Percentiles rank a stretch among this genome's conserved stretches.
Evolutionary conservation across 2,797 vertebrate genomes (phyloP).

Genomic region (Darevskia mixta): DNA sequence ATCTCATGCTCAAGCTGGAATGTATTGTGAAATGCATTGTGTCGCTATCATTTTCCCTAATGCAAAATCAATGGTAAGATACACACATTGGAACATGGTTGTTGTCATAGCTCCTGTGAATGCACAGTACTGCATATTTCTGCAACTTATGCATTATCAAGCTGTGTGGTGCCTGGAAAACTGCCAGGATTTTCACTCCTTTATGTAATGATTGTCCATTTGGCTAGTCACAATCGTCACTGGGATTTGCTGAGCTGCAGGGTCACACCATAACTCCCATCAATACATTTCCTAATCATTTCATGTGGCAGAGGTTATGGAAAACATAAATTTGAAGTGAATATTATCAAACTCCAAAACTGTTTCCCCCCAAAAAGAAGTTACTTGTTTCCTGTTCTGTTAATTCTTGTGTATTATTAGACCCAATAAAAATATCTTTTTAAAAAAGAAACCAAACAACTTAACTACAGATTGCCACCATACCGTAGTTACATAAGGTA

Average conservation of each 20-base stretch:
- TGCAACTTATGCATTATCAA: constrained; percentile 1
- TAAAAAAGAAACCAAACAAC: too few relatives aligned
- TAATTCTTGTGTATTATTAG: too few relatives aligned
- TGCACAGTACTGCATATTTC: background rate
- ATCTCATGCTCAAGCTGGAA: background rate
- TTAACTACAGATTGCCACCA: too few relatives aligned
- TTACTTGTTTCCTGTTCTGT: too few relatives aligned
- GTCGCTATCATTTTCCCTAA: constrained; percentile 8
- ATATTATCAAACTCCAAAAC: background rate
- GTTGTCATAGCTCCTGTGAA: background rate
- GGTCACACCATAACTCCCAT: background rate
- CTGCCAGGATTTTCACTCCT: background rate
- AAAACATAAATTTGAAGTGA: constrained; percentile 14
- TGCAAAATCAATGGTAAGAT: background rate
- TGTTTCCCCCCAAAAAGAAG: background rate
- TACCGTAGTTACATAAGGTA: too few relatives aligned
- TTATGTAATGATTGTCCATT: constrained; percentile 9
- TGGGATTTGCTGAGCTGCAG: background rate
- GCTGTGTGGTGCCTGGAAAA: constrained; percentile 21
- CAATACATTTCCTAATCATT: background rate
- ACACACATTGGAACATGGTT: background rate
- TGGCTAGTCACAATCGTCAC: constrained; percentile 16
- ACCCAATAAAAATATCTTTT: too few relatives aligned
- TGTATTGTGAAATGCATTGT: background rate
- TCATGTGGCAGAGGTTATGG: background rate